phyloP scores from a whole-genome alignment of 1,140 invertebrate species.

The Brachionus sp. region DNA sequence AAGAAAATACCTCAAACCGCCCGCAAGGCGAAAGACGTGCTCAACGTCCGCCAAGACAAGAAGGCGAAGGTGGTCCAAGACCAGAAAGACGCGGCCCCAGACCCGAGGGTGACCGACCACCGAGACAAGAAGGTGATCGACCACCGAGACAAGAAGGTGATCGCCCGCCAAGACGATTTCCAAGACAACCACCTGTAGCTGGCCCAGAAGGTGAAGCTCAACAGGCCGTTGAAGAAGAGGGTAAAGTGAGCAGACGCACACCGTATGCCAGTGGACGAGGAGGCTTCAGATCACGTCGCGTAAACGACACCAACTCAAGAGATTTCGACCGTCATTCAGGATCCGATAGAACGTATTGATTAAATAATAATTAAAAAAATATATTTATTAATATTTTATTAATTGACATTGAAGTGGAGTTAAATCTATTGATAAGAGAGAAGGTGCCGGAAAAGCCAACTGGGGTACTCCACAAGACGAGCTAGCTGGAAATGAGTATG shows the following conservation, averaged over 20 bases:
- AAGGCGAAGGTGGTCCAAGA: slow-evolving; percentile 21
- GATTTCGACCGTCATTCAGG: slow-evolving; percentile 45
- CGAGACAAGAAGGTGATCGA: background rate
- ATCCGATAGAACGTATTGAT: slow-evolving; percentile 16
- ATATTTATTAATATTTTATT: background rate
- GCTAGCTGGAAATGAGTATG: slow-evolving; percentile 6
- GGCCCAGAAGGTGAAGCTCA: slow-evolving; percentile 10
- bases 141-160: slow-evolving; percentile 21
- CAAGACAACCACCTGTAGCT: background rate
- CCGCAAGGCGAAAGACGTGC: background rate
- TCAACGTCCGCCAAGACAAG: background rate
- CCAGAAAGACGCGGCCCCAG: background rate
- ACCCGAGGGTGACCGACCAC: background rate
- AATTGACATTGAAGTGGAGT: background rate
- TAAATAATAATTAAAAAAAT: background rate
- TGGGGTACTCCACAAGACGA: slow-evolving; percentile 45
- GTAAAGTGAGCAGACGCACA: background rate
- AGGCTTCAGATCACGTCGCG: background rate
- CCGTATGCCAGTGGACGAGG: background rate
- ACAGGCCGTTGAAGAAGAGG: background rate
- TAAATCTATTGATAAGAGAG: slow-evolving; percentile 37
- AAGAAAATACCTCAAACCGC: slow-evolving; percentile 32
- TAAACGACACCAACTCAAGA: background rate
- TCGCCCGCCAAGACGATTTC: slow-evolving; percentile 23
- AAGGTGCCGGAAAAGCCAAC: slow-evolving; percentile 42